phyloP scores from a whole-genome alignment of 2,113 vertebrate species.

The Cyanoliseus patagonus region DNA sequence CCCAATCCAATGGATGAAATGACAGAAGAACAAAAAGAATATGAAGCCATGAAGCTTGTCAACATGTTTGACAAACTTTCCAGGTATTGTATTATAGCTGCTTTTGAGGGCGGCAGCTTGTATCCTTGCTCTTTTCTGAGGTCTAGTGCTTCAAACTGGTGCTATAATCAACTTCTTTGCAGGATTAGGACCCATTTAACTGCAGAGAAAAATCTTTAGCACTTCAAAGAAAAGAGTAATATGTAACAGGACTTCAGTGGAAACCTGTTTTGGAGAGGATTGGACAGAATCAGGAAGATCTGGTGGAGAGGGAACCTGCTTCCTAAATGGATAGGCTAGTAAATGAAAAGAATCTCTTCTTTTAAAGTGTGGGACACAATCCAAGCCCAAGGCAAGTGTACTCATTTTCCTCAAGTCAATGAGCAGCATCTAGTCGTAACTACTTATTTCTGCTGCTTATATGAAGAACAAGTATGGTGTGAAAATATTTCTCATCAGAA shows the following conservation, averaged over 20 bases:
- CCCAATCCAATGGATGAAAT: constrained; percentile 96
- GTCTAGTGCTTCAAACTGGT: neutral
- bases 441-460: neutral
- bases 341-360: neutral
- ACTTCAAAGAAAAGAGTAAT: neutral
- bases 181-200: neutral
- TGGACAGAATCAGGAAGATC: neutral
- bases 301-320: neutral
- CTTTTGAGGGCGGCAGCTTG: neutral
- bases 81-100: constrained; percentile 77
- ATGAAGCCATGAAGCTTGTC: constrained; percentile 95
- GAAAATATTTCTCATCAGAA: neutral
- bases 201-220: neutral
- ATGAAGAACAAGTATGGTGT: neutral
- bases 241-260: neutral
- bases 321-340: neutral
- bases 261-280: neutral
- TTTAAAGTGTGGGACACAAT: neutral
- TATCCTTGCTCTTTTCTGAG: neutral
- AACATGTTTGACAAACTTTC: constrained; percentile 97
- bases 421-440: neutral
- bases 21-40: constrained; percentile 99
- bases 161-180: neutral
- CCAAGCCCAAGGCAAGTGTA: neutral
- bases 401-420: neutral